Percentiles rank a stretch among this genome's conserved stretches.
Evolutionary conservation across 2,888 invertebrate genomes (phyloP).

Genomic region (Deilephila elpenor): DNA sequence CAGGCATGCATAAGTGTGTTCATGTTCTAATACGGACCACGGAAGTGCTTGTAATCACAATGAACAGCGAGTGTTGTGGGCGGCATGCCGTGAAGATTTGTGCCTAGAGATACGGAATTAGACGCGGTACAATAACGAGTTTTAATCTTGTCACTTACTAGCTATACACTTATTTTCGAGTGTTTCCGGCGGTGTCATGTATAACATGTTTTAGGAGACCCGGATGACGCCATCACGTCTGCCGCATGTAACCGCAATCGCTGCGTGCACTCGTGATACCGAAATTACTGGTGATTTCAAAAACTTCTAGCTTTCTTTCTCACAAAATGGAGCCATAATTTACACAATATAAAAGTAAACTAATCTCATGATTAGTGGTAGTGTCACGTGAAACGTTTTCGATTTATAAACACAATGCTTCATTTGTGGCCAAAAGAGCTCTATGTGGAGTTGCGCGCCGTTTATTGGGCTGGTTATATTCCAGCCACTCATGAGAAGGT

Average conservation of each 20-base stretch:
- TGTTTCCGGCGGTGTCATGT: conserved; percentile 6
- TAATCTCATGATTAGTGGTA: too few relatives aligned
- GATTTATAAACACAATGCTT: too few relatives aligned
- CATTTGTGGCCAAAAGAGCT: too few relatives aligned
- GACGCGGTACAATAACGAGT: conserved; percentile 18
- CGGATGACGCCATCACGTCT: conserved; percentile 27
- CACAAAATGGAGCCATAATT: too few relatives aligned
- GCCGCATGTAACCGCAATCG: conserved; percentile 5
- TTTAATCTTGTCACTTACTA: conserved; percentile 11
- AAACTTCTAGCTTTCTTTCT: not conserved
- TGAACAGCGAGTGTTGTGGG: conserved; percentile 17
- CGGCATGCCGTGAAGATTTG: conserved; percentile 25
- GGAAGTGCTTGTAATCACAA: conserved; percentile 24
- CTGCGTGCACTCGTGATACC: not conserved
- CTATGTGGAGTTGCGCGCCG: too few relatives aligned
- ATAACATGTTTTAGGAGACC: conserved; percentile 19
- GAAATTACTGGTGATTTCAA: not conserved
- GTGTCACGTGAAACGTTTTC: too few relatives aligned
- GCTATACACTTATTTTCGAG: conserved; percentile 13
- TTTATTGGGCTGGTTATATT: too few relatives aligned
- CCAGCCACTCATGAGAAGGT: too few relatives aligned
- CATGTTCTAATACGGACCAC: conserved; percentile 20
- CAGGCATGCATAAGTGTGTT: not conserved
- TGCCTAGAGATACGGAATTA: conserved; percentile 11
- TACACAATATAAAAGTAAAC: too few relatives aligned